Evolutionary conservation across 2,888 invertebrate species (phyloP).

Genomic region (Parochlus steinenii): DNA sequence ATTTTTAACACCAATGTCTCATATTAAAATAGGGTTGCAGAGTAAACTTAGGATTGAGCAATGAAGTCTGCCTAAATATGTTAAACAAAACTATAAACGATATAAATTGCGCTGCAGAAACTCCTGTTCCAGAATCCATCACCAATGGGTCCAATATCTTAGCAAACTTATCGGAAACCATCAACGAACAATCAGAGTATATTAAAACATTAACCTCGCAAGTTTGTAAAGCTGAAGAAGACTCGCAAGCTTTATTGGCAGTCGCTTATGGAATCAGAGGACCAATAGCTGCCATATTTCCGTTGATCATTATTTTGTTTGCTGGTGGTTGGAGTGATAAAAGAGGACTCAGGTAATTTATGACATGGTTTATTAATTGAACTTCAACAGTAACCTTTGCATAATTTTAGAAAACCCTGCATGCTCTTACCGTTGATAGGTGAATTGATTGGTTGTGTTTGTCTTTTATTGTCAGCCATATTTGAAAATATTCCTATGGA

Average conservation of each 20-base stretch:
- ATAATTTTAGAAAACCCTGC: constrained; percentile 28
- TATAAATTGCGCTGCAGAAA: constrained; percentile 23
- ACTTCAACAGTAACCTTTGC: no score
- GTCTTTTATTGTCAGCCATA: constrained; percentile 26
- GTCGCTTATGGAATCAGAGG: constrained; percentile 26
- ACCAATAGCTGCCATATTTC: constrained; percentile 20
- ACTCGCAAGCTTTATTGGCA: constrained; percentile 25
- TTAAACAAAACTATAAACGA: constrained; percentile 23
- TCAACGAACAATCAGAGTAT: constrained; percentile 3
- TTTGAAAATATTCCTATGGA: constrained; percentile 29
- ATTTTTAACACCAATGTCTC: no score
- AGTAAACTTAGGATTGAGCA: no score
- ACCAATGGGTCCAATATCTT: no score
- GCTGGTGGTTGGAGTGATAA: constrained; percentile 31
- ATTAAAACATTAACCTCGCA: background rate
- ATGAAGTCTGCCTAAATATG: constrained; percentile 23
- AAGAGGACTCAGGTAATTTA: constrained; percentile 25
- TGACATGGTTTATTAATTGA: no score
- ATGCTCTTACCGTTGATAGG: constrained; percentile 28
- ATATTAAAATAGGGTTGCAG: no score
- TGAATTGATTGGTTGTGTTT: constrained; percentile 22
- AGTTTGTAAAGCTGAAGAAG: constrained; percentile 28
- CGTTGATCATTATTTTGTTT: constrained; percentile 25
- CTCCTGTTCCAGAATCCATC: constrained; percentile 16
- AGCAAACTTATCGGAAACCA: background rate